These are phyloP conservation scores for Augiades crinisus DNA, from an alignment of 2,888 invertebrate genomes.

Conservation along the genomic window DNA sequence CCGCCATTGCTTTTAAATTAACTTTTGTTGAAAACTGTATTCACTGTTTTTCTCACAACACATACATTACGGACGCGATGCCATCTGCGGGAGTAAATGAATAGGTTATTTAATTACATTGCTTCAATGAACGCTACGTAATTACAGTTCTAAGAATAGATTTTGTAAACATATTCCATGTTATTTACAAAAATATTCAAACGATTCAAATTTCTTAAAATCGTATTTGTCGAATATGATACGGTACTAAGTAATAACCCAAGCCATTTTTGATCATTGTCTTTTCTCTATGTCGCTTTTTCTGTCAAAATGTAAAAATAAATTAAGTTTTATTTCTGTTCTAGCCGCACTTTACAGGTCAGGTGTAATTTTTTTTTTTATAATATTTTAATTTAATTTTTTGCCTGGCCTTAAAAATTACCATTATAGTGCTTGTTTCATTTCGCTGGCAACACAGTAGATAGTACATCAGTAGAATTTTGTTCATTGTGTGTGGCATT, in stretches of 20 bases:
- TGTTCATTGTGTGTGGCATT: constrained; percentile 20
- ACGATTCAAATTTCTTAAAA: too few relatives aligned
- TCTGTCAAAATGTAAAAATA: constrained; percentile 13
- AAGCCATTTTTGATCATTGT: constrained; percentile 23
- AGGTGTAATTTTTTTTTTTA: constrained; percentile 13
- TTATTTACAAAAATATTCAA: too few relatives aligned
- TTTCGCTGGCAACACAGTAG: constrained; percentile 20
- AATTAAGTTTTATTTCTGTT: constrained; percentile 21
- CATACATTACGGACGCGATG: too few relatives aligned
- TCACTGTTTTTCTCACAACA: too few relatives aligned
- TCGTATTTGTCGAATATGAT: not conserved
- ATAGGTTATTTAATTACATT: too few relatives aligned
- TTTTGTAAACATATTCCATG: too few relatives aligned
- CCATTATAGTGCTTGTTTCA: constrained; percentile 15
- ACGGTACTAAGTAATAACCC: constrained; percentile 6
- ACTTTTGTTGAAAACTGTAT: too few relatives aligned
- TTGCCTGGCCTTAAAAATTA: constrained; percentile 21
- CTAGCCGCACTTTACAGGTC: constrained; percentile 25
- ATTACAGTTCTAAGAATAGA: too few relatives aligned
- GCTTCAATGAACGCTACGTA: too few relatives aligned
- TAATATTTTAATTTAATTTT: too few relatives aligned
- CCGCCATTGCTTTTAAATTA: too few relatives aligned
- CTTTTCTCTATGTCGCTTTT: constrained; percentile 19
- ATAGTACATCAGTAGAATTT: constrained; percentile 12
- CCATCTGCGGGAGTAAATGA: too few relatives aligned